phyloP scores from a whole-genome alignment of 2,797 vertebrate species.

The Phylloscopus collybita region DNA sequence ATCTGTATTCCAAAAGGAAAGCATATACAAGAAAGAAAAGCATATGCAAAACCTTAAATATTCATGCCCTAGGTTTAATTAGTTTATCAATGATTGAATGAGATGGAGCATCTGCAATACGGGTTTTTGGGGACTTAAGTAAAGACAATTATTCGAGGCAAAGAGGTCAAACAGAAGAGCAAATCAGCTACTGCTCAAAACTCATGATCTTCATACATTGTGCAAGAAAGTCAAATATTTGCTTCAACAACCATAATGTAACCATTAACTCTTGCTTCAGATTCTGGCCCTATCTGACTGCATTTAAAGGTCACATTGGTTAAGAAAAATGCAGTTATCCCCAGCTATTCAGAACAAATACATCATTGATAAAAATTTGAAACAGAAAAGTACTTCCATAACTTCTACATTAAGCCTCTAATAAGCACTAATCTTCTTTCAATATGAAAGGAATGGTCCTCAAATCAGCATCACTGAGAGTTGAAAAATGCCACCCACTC shows the following conservation, averaged over 20 bases:
- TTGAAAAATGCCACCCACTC: background rate
- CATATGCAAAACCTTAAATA: background rate
- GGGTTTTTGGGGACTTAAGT: background rate
- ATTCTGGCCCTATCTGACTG: slow-evolving; percentile 27
- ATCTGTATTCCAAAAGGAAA: background rate
- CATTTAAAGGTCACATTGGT: slow-evolving; percentile 44
- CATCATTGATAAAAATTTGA: background rate
- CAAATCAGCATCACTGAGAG: background rate
- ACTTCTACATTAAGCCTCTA: background rate
- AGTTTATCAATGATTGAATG: background rate
- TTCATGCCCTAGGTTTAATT: background rate
- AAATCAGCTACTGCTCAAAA: slow-evolving; percentile 47
- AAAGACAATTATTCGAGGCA: slow-evolving; percentile 5
- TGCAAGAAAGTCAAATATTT: slow-evolving; percentile 89
- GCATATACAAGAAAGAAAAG: background rate
- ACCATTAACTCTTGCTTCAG: slow-evolving; percentile 80
- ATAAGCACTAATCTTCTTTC: background rate
- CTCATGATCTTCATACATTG: slow-evolving; percentile 63
- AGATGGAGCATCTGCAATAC: background rate
- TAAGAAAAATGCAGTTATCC: slow-evolving; percentile 18
- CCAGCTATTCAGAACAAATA: background rate
- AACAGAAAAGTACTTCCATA: background rate
- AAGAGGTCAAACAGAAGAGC: slow-evolving; percentile 51
- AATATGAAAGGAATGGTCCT: background rate
- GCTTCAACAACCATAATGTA: slow-evolving; percentile 71